phyloP scores from a whole-genome alignment of 2,113 vertebrate genomes.

The Alosa alosa region DNA sequence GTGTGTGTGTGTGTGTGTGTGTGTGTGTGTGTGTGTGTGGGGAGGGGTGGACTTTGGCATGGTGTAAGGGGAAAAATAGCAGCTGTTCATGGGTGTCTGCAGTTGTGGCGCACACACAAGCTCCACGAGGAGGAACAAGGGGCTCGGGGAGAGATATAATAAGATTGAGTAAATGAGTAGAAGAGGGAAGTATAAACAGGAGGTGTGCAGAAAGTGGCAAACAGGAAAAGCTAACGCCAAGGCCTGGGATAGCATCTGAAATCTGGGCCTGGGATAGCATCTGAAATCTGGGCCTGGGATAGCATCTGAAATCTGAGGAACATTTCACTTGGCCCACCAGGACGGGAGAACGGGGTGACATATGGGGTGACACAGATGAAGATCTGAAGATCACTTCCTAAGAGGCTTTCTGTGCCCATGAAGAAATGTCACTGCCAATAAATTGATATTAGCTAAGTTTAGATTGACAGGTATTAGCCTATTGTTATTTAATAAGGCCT shows the following conservation, averaged over 20 bases:
- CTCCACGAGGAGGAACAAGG: slow-evolving; percentile 30
- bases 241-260: too few relatives aligned
- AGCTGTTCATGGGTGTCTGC: slow-evolving; percentile 51
- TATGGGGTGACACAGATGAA: slow-evolving; percentile 4
- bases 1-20: background rate
- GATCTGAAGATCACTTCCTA: background rate
- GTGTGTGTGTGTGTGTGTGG: background rate
- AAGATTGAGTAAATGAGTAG: slow-evolving; percentile 9
- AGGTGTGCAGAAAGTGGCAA: background rate
- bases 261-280: too few relatives aligned
- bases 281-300: too few relatives aligned
- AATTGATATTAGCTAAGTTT: background rate
- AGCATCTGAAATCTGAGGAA: background rate
- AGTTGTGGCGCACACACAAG: slow-evolving; percentile 20
- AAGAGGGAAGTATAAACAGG: background rate
- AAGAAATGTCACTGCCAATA: background rate
- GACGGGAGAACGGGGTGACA: background rate
- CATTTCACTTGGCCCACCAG: background rate
- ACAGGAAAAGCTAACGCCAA: background rate
- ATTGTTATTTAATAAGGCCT: background rate
- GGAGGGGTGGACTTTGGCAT: background rate
- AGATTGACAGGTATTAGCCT: background rate
- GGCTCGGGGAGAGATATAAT: slow-evolving; percentile 31
- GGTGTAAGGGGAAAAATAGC: slow-evolving; percentile 34
- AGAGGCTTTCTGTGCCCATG: background rate